A percentile compares a stretch with the other conserved stretches of the same genome.
Conservation (phyloP, 2,888 invertebrate species). For the Macrosiphum euphorbiae region DNA sequence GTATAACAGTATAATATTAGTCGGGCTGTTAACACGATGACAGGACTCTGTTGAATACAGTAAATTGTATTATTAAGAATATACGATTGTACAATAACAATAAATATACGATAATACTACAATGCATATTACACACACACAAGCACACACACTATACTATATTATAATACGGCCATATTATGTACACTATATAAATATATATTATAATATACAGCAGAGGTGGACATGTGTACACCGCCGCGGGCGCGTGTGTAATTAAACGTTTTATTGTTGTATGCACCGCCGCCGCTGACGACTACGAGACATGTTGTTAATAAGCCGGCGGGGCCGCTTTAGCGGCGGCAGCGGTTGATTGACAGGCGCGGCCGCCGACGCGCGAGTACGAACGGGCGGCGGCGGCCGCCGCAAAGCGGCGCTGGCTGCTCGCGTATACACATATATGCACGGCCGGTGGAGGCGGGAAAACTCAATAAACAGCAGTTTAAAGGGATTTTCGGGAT, state of each 20-base stretch:
- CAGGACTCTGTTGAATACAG: not conserved
- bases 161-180: not conserved
- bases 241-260: constrained; percentile 59
- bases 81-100: not conserved
- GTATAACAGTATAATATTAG: too few species aligned
- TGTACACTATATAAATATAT: constrained; percentile 8
- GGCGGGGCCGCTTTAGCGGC: constrained; percentile 48
- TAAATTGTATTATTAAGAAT: not conserved
- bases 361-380: constrained; percentile 44
- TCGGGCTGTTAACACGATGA: not conserved
- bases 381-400: not conserved
- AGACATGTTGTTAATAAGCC: constrained; percentile 63
- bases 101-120: not conserved
- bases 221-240: constrained; percentile 52
- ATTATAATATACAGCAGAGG: constrained; percentile 15
- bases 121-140: not conserved
- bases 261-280: constrained; percentile 61
- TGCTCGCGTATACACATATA: not conserved
- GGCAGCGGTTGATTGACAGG: constrained; percentile 61
- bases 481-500: constrained; percentile 63
- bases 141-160: not conserved
- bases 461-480: constrained; percentile 65
- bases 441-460: constrained; percentile 23
- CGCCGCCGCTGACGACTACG: constrained; percentile 28
- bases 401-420: constrained; percentile 39